These are phyloP conservation scores for Pegoplata infirma DNA, from an alignment of 2,888 invertebrate species.

Conservation along the genomic window DNA sequence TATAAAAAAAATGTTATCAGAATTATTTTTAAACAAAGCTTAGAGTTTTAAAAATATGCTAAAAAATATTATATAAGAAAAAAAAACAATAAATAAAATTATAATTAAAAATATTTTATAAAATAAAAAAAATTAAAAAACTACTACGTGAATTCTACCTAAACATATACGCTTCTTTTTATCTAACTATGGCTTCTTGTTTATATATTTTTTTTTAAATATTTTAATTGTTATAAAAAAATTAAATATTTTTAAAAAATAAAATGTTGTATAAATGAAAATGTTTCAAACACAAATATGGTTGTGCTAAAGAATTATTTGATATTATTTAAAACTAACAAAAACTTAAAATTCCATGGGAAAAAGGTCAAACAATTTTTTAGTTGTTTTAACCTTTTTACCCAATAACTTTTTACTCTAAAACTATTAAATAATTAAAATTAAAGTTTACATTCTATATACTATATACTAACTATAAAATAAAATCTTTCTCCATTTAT, in stretches of 20 bases:
- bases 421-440: neutral
- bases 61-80: conserved; percentile 10
- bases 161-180: conserved; percentile 42
- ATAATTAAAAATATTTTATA: neutral
- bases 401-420: neutral
- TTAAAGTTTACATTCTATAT: no score
- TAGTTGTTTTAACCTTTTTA: conserved; percentile 17
- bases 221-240: conserved; percentile 10
- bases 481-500: neutral
- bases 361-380: conserved; percentile 53
- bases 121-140: neutral
- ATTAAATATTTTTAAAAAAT: no score
- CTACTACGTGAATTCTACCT: neutral
- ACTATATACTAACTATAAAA: neutral
- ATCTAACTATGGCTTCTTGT: conserved; percentile 5
- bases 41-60: no score
- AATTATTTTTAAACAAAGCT: neutral
- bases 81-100: conserved; percentile 4
- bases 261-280: conserved; percentile 53
- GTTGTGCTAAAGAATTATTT: conserved; percentile 65
- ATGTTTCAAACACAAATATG: conserved; percentile 66
- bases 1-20: neutral
- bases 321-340: conserved; percentile 27
- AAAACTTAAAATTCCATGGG: no score
- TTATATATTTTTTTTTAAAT: conserved; percentile 27